Conservation (phyloP, 2,888 invertebrate species). For the Oxystoma pomonae region DNA sequence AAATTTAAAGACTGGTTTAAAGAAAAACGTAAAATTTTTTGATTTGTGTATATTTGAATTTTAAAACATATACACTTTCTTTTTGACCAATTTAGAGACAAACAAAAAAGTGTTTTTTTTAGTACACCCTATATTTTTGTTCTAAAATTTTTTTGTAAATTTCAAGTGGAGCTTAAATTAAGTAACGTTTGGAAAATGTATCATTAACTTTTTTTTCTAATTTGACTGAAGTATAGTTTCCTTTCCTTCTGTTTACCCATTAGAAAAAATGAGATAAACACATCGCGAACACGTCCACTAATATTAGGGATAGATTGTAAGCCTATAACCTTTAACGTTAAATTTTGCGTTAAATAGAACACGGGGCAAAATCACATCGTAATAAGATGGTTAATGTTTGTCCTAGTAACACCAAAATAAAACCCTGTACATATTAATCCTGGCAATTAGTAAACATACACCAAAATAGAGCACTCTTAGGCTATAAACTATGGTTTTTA, state of each 20-base stretch:
- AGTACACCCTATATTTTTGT: no score
- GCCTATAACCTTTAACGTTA: not conserved
- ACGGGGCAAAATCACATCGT: no score
- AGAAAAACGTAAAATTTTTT: no score
- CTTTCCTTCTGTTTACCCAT: constrained; percentile 31
- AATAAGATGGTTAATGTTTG: not conserved
- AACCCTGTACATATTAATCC: not conserved
- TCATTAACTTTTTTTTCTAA: no score
- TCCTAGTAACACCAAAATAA: not conserved
- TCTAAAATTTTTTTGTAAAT: no score
- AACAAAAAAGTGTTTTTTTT: no score
- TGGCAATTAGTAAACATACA: not conserved
- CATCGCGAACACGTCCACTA: constrained; percentile 51
- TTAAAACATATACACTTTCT: no score
- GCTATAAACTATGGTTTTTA: not conserved
- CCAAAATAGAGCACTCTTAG: not conserved
- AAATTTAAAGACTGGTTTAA: no score
- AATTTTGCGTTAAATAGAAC: not conserved
- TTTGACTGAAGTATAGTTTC: not conserved
- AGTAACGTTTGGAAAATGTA: no score
- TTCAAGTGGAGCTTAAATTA: no score
- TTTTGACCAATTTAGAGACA: no score
- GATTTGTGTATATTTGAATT: no score
- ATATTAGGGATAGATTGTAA: constrained; percentile 43
- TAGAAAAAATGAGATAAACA: constrained; percentile 39